phyloP scores from a whole-genome alignment of 2,113 vertebrate species.

The Charadrius vociferus region DNA sequence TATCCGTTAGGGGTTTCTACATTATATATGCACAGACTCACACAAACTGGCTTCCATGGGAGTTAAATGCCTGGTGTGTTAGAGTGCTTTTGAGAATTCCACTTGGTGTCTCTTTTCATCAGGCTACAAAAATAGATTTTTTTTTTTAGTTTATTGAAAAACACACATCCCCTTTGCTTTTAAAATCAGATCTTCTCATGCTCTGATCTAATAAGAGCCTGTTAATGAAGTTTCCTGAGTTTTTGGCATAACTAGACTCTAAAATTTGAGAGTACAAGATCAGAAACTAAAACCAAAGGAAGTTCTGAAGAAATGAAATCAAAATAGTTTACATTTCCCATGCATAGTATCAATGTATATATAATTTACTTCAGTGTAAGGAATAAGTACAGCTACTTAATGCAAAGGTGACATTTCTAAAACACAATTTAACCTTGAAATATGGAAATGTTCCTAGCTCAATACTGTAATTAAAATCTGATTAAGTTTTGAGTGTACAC shows the following conservation, averaged over 20 bases:
- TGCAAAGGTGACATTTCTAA: neutral
- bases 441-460: neutral
- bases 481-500: neutral
- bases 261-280: neutral
- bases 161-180: neutral
- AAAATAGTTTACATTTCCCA: neutral
- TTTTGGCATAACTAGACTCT: neutral
- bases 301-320: neutral
- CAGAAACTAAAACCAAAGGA: neutral
- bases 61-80: neutral
- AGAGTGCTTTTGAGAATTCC: neutral
- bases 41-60: neutral
- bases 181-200: neutral
- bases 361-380: neutral
- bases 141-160: neutral
- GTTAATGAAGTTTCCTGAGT: neutral
- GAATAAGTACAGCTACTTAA: neutral
- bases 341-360: neutral
- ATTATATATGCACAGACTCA: neutral
- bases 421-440: neutral
- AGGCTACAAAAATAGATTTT: neutral
- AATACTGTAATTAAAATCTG: neutral
- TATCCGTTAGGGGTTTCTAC: neutral
- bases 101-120: neutral
- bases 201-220: neutral